Conservation (phyloP, 1,140 invertebrate genomes). For the Dysdera silvatica region DNA sequence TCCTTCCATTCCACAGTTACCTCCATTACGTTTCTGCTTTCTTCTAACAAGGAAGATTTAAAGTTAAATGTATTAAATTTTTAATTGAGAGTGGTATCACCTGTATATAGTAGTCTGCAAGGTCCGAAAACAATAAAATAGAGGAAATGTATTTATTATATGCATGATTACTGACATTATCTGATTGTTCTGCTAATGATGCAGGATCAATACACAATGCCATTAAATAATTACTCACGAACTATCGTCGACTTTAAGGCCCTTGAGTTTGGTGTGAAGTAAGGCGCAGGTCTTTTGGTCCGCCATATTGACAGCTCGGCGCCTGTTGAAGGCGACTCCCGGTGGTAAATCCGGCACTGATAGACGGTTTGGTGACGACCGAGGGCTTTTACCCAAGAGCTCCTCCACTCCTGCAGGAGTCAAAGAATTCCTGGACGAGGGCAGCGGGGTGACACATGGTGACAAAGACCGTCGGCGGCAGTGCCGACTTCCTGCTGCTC, state of each 20-base stretch:
- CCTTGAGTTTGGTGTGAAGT: slow-evolving; percentile 64
- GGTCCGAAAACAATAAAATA: too few relatives aligned
- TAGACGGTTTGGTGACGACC: slow-evolving; percentile 23
- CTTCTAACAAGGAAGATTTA: too few relatives aligned
- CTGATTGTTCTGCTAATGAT: too few relatives aligned
- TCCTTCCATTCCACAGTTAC: too few relatives aligned
- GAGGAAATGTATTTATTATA: too few relatives aligned
- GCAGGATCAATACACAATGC: too few relatives aligned
- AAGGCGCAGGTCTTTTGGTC: slow-evolving; percentile 87
- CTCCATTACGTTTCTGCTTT: too few relatives aligned
- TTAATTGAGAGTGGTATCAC: too few relatives aligned
- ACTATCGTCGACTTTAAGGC: slow-evolving; percentile 79
- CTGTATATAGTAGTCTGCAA: too few relatives aligned
- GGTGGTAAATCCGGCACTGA: slow-evolving; percentile 31
- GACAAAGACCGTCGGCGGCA: slow-evolving; percentile 13
- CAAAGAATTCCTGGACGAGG: slow-evolving; percentile 21
- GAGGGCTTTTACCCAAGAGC: neutral
- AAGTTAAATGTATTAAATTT: too few relatives aligned
- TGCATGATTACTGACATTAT: too few relatives aligned
- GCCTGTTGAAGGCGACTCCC: slow-evolving; percentile 33
- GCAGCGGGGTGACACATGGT: slow-evolving; percentile 18
- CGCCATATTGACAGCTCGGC: slow-evolving; percentile 70
- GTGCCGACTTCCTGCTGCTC: slow-evolving; percentile 16
- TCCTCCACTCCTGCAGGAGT: slow-evolving; percentile 21
- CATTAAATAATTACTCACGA: slow-evolving; percentile 82